These are phyloP conservation scores for Tholera decimalis DNA, from an alignment of 2,888 invertebrate species.

Conservation along the genomic window DNA sequence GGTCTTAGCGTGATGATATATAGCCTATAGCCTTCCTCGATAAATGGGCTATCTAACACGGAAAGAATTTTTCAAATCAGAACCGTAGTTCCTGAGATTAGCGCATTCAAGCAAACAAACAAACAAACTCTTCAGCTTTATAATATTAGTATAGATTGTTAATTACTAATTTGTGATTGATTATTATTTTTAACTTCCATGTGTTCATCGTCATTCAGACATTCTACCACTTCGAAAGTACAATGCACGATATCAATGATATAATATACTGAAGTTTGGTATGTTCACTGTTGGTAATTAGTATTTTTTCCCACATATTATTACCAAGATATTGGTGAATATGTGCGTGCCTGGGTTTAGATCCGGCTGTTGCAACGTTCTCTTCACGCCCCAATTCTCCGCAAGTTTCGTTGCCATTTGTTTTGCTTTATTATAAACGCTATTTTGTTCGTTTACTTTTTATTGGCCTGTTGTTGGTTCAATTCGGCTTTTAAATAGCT, in stretches of 20 bases:
- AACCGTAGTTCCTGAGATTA: too few relatives aligned
- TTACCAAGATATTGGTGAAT: slow-evolving; percentile 46
- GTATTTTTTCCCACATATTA: slow-evolving; percentile 36
- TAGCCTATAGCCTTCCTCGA: too few relatives aligned
- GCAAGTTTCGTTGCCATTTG: slow-evolving; percentile 79
- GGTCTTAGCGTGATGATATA: too few relatives aligned
- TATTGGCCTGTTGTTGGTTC: slow-evolving; percentile 56
- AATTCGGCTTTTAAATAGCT: slow-evolving; percentile 60
- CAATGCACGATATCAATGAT: background rate
- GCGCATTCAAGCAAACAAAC: too few relatives aligned
- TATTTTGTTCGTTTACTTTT: slow-evolving; percentile 57
- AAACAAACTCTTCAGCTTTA: too few relatives aligned
- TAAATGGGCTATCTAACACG: too few relatives aligned
- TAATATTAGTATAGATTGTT: too few relatives aligned
- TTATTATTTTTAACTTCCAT: background rate
- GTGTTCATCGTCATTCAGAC: background rate
- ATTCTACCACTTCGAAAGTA: too few relatives aligned
- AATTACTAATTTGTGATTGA: background rate
- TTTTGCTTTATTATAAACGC: slow-evolving; percentile 69
- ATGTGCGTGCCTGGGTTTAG: slow-evolving; percentile 72
- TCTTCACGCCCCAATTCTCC: slow-evolving; percentile 85
- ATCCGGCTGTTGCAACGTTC: slow-evolving; percentile 82
- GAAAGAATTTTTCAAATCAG: too few relatives aligned
- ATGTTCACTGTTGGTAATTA: slow-evolving; percentile 17
- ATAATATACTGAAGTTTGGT: slow-evolving; percentile 9